These are phyloP conservation scores for Halictus ligatus DNA, from an alignment of 2,888 invertebrate genomes.

Conservation along the genomic window DNA sequence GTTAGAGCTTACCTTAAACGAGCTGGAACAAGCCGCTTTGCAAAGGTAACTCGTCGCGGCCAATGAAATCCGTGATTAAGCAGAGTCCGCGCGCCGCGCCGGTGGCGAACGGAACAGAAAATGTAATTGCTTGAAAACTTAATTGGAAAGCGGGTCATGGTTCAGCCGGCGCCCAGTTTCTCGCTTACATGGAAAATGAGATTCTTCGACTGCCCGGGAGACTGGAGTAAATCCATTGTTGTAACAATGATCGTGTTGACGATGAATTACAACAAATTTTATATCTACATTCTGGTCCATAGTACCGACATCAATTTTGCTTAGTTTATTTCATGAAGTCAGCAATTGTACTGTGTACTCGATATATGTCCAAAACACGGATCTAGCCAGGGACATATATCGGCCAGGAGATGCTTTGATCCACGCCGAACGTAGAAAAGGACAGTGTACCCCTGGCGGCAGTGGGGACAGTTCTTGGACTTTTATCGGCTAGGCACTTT, in stretches of 20 bases:
- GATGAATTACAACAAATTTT: too few relatives aligned
- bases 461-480: too few relatives aligned
- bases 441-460: too few relatives aligned
- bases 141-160: conserved; percentile 28
- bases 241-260: not conserved
- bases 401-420: too few relatives aligned
- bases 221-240: not conserved
- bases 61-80: conserved; percentile 37
- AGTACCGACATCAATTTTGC: too few relatives aligned
- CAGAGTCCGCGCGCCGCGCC: not conserved
- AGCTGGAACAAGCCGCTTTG: conserved; percentile 25
- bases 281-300: too few relatives aligned
- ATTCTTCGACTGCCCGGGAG: not conserved
- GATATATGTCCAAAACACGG: too few relatives aligned
- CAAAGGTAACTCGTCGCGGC: conserved; percentile 20
- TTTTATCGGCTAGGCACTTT: too few relatives aligned
- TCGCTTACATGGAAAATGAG: conserved; percentile 12
- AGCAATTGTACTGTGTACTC: too few relatives aligned
- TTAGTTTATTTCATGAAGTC: too few relatives aligned
- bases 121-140: conserved; percentile 38
- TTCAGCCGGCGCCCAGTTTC: conserved; percentile 1
- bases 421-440: too few relatives aligned
- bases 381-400: too few relatives aligned
- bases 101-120: conserved; percentile 29
- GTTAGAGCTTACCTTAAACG: conserved; percentile 27